These are phyloP conservation scores for Carabus problematicus DNA, from an alignment of 2,888 invertebrate genomes.

Conservation along the genomic window DNA sequence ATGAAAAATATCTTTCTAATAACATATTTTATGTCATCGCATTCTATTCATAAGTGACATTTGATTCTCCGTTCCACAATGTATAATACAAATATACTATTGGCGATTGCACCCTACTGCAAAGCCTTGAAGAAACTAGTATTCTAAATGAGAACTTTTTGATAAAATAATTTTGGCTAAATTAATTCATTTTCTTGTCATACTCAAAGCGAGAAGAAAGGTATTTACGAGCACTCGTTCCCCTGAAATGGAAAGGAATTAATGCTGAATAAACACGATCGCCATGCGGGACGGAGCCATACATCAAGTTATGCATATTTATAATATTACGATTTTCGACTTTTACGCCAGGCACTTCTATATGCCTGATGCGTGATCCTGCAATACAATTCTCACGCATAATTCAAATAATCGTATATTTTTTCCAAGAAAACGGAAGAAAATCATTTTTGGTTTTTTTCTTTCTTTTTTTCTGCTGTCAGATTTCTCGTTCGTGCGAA, in stretches of 20 bases:
- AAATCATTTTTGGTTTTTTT: neutral
- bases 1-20: no score
- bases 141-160: no score
- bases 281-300: neutral
- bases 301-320: slow-evolving; percentile 38
- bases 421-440: slow-evolving; percentile 19
- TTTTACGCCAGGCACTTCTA: neutral
- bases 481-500: slow-evolving; percentile 16
- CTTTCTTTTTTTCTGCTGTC: neutral
- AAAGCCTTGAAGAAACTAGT: no score
- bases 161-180: no score
- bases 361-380: slow-evolving; percentile 27
- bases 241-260: neutral
- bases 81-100: no score
- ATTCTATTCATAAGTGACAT: no score
- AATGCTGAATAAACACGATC: slow-evolving; percentile 30
- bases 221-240: neutral
- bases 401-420: slow-evolving; percentile 34
- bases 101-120: no score
- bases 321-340: slow-evolving; percentile 21
- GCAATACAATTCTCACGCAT: slow-evolving; percentile 19
- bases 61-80: no score
- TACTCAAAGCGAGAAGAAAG: neutral
- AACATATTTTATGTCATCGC: no score
- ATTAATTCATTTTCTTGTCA: no score